These are phyloP conservation scores for Centropus unirufus DNA, from an alignment of 2,113 vertebrate genomes.

Conservation along the genomic window DNA sequence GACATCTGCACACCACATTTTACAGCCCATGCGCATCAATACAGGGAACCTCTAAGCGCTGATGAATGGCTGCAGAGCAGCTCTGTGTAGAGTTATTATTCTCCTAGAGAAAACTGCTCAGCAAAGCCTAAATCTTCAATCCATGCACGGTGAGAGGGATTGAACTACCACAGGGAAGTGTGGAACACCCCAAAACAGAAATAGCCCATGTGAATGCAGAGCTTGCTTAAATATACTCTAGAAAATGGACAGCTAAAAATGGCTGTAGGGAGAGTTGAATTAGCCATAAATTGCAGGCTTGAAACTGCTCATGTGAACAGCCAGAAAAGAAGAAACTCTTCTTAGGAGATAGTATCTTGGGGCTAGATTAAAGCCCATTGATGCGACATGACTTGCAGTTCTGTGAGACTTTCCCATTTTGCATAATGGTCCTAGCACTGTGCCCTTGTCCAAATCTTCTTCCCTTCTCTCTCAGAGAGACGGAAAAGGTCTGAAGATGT, in stretches of 20 bases:
- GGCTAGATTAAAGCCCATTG: not conserved
- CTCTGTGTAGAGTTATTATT: not conserved
- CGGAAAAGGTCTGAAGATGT: not conserved
- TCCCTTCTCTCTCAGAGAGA: not conserved
- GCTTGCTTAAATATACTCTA: not conserved
- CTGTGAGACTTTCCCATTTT: not conserved
- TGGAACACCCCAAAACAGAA: not conserved
- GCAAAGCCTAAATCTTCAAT: not conserved
- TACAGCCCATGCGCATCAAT: accelerated
- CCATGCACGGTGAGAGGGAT: not conserved
- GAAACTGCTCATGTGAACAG: not conserved
- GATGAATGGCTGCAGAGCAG: not conserved
- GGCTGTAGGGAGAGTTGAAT: not conserved
- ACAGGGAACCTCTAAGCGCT: not conserved
- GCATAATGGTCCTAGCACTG: not conserved
- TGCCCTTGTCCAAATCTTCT: not conserved
- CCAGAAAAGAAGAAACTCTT: not conserved
- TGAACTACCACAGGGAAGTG: not conserved
- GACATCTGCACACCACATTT: not conserved
- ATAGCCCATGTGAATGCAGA: not conserved
- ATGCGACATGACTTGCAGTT: not conserved
- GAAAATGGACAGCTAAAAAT: constrained; percentile 4
- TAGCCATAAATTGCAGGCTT: not conserved
- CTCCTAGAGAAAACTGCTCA: not conserved
- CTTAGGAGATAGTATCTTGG: not conserved